phyloP scores from a whole-genome alignment of 1,140 invertebrate genomes.

The Drosophila virilis region DNA sequence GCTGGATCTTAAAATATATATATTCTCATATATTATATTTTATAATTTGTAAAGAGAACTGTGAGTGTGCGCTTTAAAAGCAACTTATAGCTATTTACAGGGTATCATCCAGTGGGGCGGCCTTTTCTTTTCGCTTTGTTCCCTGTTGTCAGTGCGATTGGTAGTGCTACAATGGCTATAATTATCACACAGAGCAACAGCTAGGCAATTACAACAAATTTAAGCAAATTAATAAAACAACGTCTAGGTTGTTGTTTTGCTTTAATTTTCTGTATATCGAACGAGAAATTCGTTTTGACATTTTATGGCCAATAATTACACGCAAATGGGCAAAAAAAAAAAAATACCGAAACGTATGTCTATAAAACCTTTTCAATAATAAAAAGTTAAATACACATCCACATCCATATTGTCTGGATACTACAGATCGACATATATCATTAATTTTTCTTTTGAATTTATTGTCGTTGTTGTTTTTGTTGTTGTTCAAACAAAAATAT shows the following conservation, averaged over 20 bases:
- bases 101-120: not conserved
- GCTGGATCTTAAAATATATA: too few relatives aligned
- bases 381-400: slow-evolving; percentile 19
- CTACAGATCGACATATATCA: not conserved
- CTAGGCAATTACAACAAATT: slow-evolving; percentile 59
- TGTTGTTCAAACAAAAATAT: slow-evolving; percentile 40
- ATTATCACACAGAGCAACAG: slow-evolving; percentile 47
- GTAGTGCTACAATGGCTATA: slow-evolving; percentile 34
- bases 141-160: slow-evolving; percentile 4
- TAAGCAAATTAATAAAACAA: slow-evolving; percentile 52
- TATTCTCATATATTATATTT: too few relatives aligned
- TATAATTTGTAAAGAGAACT: too few relatives aligned
- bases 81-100: not conserved
- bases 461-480: slow-evolving; percentile 9
- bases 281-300: slow-evolving; percentile 38
- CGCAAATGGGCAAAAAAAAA: slow-evolving; percentile 21
- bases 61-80: too few relatives aligned
- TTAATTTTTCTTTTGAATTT: slow-evolving; percentile 20
- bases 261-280: not conserved
- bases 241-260: slow-evolving; percentile 14
- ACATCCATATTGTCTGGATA: not conserved
- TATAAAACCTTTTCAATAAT: slow-evolving; percentile 27
- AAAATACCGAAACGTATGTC: slow-evolving; percentile 20
- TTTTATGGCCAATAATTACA: slow-evolving; percentile 42
- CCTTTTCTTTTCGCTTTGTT: not conserved